Base-by-base conservation (phyloP, 1,140 invertebrate genomes). In the Andricus grossulariae region DNA sequence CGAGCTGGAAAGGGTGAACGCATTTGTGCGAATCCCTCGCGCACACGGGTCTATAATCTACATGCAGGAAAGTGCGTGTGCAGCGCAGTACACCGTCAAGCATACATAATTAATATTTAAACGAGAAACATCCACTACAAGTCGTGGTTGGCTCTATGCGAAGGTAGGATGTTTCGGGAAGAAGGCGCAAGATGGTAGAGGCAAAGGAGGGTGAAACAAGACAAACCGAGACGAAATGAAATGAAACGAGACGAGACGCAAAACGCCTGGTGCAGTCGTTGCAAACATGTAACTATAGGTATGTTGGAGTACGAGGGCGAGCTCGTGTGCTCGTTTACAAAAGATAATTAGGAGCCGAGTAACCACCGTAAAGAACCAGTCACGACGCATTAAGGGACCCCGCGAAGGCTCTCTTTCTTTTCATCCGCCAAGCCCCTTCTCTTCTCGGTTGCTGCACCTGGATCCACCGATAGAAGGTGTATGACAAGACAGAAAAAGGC, bases 31-130 rank as follows among this genome's bases (percentile, higher is more conserved):
- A 16, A 72, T 72, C 25, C 60, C 60, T 66, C 25, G 60, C 25
- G 60, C 60, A 66, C 60, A 66, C 32, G 60, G 32, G 60, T 66
- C 60, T 66, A 66, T 66, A 66, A 52, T 75, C 73, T 75, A 79
- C 85, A 86, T 85, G 80, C 83, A 85, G 71, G 81, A 76, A 85
- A 85, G 84, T 84, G 86, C 84, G 85, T 85, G 85, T 83, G 87
- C 85, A 82, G 83, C 78, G 82, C 80, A 75, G 72, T 84, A 81
- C 82, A 87, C 78, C 84, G 79, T 85, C 86, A 80, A 83, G 86
- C 86, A 89, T 89, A 86, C 88, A 90, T 90, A 90, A 90, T 89
- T 88, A 89, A 90, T 89, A 90, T 89, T 89, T 88, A 86, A 90
- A 86, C 82, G 87, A 88, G 85, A 75, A 82, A 78, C 78, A 82